Evolutionary conservation across 2,797 vertebrate species (phyloP), one percentile per base, ranked within the genome.

Genomic region (Malacoctenus gilli): DNA sequence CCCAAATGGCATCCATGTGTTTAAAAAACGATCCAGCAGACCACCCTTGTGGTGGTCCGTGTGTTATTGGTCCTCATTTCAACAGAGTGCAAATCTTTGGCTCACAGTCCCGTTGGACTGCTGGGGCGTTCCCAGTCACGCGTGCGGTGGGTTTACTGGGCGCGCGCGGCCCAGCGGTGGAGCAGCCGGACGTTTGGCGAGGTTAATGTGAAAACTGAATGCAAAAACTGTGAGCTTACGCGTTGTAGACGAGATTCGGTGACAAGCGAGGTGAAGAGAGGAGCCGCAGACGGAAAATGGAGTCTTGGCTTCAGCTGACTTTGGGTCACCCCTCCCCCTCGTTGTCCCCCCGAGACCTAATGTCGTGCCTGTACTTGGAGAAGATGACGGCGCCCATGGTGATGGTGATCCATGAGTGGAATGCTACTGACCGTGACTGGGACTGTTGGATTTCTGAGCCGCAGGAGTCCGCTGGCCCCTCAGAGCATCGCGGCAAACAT

Each of bases 341-440:
- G n/a, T n/a, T 60, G 53, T 32, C 70, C 58, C 65, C 39, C 59
- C 59, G 40, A 8, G 3, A 34, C 36, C 60, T 60, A 31, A 81
- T 35, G 44, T 64, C 31, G 79, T 78, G 68, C 73, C 69, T 79
- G 76, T 74, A 31, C 55, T 71, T 55, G 35, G 25, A 75, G 52
- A 43, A 73, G 69, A 71, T 65, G 63, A 75, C 72, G 79, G 75
- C 20, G 8, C 66, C 13, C 58, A 1, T 68, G 80, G 66, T 35
- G 3, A 61, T 32, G 25, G 25, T 28, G 4, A 50, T 47, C 68
- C 73, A 67, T 32, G 66, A 67, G 79, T 77, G 59, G 69, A 86
- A 87, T 71, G 81, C 83, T 86, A 80, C 82, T 79, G 74, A 84
- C 75, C 69, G 72, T 75, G 59, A 75, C 35, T 67, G 34, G 70